These are phyloP conservation scores for Sceloporus undulatus DNA, from an alignment of 2,113 vertebrate species.

Conservation along the genomic window DNA sequence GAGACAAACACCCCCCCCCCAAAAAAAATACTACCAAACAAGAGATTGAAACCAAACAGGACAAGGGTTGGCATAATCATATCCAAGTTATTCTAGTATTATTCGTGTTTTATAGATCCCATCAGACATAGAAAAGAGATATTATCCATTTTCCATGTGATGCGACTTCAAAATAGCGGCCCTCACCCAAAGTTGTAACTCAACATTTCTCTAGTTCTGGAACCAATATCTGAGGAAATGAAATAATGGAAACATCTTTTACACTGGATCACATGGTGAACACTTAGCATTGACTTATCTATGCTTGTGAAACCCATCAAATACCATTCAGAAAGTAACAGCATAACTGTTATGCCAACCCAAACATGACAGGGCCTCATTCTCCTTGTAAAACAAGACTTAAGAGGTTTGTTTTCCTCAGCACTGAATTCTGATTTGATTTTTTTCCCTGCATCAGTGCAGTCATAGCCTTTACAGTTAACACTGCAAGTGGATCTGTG, in stretches of 20 bases:
- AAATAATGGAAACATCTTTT: not conserved
- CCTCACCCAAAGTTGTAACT: not conserved
- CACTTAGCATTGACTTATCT: not conserved
- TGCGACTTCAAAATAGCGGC: no score
- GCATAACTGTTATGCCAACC: not conserved
- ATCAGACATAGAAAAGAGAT: not conserved
- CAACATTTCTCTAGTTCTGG: not conserved
- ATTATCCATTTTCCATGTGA: no score
- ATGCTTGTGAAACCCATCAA: not conserved
- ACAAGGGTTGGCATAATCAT: not conserved
- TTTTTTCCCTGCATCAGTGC: not conserved
- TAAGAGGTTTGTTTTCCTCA: no score
- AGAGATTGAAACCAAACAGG: not conserved
- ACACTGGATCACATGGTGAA: not conserved
- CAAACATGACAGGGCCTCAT: no score
- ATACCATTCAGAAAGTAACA: not conserved
- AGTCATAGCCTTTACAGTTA: not conserved
- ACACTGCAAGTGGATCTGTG: no score
- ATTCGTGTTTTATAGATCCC: not conserved
- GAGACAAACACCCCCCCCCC: no score
- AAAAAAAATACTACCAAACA: not conserved
- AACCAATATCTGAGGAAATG: not conserved
- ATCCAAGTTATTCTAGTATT: not conserved
- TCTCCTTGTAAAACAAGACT: no score
- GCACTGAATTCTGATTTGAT: no score